A percentile compares a stretch with the other conserved stretches of the same genome.
phyloP scores from a whole-genome alignment of 2,888 invertebrate genomes.

The Liodrosophila aerea region DNA sequence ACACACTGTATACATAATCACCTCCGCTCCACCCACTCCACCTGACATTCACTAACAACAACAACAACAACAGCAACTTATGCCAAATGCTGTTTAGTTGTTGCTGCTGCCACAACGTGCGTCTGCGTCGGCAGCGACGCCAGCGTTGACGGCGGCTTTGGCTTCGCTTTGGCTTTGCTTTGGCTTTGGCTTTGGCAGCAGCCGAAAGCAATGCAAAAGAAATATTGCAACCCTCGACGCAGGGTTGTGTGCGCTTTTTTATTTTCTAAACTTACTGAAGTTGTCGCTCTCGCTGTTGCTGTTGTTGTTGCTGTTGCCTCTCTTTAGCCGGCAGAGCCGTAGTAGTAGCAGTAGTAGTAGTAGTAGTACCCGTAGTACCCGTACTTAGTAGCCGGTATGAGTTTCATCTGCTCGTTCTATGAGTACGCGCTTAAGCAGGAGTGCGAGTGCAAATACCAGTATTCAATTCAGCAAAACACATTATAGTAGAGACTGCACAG shows the following conservation, averaged over 20 bases:
- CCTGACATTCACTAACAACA: constrained; percentile 78
- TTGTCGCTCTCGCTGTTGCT: constrained; percentile 29
- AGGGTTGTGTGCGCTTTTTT: constrained; percentile 61
- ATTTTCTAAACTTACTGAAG: constrained; percentile 63
- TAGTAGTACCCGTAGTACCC: constrained; percentile 21
- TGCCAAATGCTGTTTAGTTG: constrained; percentile 13
- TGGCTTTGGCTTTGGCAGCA: constrained; percentile 18
- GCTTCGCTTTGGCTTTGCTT: neutral
- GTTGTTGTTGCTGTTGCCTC: constrained; percentile 16
- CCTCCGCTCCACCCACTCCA: constrained; percentile 8
- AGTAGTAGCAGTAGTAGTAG: constrained; percentile 9
- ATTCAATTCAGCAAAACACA: constrained; percentile 64
- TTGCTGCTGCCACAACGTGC: neutral
- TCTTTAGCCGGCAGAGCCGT: constrained; percentile 21
- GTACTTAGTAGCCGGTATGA: constrained; percentile 68
- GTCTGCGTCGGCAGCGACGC: constrained; percentile 43
- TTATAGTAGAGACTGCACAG: constrained; percentile 38
- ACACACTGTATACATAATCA: constrained; percentile 23
- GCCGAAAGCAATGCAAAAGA: constrained; percentile 63
- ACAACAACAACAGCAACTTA: constrained; percentile 78
- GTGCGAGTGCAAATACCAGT: neutral
- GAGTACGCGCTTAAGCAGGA: too few relatives aligned
- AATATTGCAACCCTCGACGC: constrained; percentile 79
- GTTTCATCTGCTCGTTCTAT: constrained; percentile 71
- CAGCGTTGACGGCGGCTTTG: constrained; percentile 29